Evolutionary conservation across 1,140 invertebrate genomes (phyloP), one percentile per base, ranked within the genome.

Genomic region (Calephelis nemesis): DNA sequence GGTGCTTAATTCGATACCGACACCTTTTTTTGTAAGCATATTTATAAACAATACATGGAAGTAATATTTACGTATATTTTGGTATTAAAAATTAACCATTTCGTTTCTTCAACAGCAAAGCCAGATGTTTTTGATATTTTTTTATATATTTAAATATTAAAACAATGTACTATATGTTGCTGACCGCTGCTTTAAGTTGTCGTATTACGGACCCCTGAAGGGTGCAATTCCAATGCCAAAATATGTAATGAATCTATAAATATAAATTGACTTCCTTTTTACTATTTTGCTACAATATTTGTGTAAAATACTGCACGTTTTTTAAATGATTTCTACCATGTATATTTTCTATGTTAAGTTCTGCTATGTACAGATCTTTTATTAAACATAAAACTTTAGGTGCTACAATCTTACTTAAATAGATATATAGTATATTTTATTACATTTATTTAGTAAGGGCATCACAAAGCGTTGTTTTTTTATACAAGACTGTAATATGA

Each of bases 381-480:
- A 45, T 30, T 30, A 4, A 13, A 50, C 13, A 72, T 70, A 71
- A 63, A 80, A 80, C 74, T 64, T 84, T 87, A 88, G 87, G 87
- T 89, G 87, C 87, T 90, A 89, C 78, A 77, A 74, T 79, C 81
- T 84, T 89, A 89, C 87, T 87, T 89, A 89, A 89, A 79, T 77
- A 68, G 62, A 71, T 19, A 12, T 67, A 65, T 49, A 70, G 67
- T 72, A 63, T 47, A 70, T 60, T 48, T 48, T 64, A 69, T 74
- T 50, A 47, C 63, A 66, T 71, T 71, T 58, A 68, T 62, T 74
- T 69, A 71, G 47, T 69, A 74, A 54, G 52, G 19, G 47, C 69
- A 77, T 77, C 75, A 73, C 71, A 71, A 75, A 50, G 67, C 48
- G 65, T 69, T 63, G 58, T 71, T 68, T 69, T 67, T 74, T 49